phyloP scores from a whole-genome alignment of 2,797 vertebrate genomes.

The Argentina silus region DNA sequence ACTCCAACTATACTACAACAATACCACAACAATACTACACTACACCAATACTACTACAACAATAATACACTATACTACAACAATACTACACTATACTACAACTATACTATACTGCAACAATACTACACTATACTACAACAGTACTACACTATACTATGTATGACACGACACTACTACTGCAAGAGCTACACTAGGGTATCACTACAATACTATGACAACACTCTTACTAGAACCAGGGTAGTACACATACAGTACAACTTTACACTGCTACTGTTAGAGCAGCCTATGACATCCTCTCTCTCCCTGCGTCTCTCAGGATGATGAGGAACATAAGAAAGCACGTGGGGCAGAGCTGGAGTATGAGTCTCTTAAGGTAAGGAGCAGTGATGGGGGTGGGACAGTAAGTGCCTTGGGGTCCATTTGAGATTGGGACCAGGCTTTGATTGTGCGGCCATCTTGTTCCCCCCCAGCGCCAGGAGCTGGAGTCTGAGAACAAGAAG shows the following conservation, averaged over 20 bases:
- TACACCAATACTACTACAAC: background rate
- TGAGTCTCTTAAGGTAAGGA: constrained; percentile 94
- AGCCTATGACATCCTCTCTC: constrained; percentile 26
- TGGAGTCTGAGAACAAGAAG: constrained; percentile 98
- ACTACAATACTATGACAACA: too few relatives aligned
- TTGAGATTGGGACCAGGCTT: background rate
- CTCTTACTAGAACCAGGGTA: too few relatives aligned
- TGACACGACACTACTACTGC: background rate
- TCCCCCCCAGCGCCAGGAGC: constrained; percentile 89
- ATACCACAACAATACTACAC: background rate
- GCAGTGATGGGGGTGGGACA: too few relatives aligned
- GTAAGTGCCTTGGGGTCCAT: background rate
- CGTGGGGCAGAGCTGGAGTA: constrained; percentile 96
- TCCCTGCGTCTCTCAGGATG: constrained; percentile 71
- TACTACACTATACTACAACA: too few relatives aligned
- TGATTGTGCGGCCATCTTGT: background rate
- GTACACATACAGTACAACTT: background rate
- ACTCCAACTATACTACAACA: background rate
- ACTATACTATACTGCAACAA: background rate
- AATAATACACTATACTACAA: background rate
- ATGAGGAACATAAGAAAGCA: constrained; percentile 89
- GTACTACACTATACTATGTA: background rate
- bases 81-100: background rate
- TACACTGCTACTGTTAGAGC: background rate
- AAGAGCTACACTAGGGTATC: too few relatives aligned